Base-by-base conservation (phyloP, 2,113 vertebrate genomes). In the Excalfactoria chinensis region DNA sequence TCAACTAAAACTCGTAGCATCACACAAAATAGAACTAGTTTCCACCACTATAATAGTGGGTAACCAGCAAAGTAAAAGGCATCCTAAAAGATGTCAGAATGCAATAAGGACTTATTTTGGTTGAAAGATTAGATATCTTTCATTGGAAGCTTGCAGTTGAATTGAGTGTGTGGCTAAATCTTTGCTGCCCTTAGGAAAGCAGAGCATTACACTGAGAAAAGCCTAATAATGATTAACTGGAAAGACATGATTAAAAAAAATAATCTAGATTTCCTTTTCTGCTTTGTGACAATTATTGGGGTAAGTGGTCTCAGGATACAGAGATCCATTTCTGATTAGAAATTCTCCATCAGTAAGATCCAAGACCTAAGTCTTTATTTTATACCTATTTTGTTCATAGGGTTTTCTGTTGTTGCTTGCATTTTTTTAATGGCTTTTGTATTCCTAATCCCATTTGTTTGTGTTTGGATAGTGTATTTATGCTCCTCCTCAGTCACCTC, bases 321-420 rank as follows among this genome's bases (percentile, higher is more conserved):
- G 2, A 53, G 2, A 81, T 32, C 16, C 44, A 51, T 20, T 82
- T 78, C 32, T 30, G 34, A 81, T 81, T 46, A 89, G 11, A 77
- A 84, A 53, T 62, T 60, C 20, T 88, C 20, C 21, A 23, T 23
- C 46, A 71, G 6, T n/a, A 32, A 55, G 28, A 87, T 12, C 9
- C 11, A 48, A 62, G 60, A 81, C 13, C 13, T 73, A 84, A 89
- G 7, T 4, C 7, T 56, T 72, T 46, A 58, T 16, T 18, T n/a
- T 73, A 0, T 21, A 72, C 19, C 26, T 48, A 22, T 77, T 89
- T 51, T 0, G 2, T 32, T 73, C 0, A 9, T 37, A 1, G 7
- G 11, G 40, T 41, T 9, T 77, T 77, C 62, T 60, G 30, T 43
- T 66, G 4, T 44, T 44, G 16, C n/a, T n/a, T n/a, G n/a, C n/a